Conservation (phyloP, 2,113 vertebrate species). For the Acanthochromis polyacanthus region DNA sequence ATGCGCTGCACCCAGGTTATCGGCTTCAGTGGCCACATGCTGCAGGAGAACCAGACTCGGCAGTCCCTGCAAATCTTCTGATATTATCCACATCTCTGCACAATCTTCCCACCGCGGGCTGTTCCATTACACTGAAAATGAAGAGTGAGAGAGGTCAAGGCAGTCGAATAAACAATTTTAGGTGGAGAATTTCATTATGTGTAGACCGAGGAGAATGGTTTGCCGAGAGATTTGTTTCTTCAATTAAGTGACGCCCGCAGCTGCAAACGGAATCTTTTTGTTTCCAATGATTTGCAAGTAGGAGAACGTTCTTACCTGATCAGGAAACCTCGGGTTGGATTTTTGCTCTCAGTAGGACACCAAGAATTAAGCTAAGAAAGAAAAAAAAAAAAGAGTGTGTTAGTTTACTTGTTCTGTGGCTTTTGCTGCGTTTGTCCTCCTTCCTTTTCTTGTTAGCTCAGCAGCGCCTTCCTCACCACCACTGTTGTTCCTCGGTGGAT, state of each 20-base stretch:
- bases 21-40: conserved; percentile 21
- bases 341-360: conserved; percentile 15
- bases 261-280: conserved; percentile 47
- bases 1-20: conserved; percentile 29
- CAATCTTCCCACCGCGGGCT: conserved; percentile 45
- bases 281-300: conserved; percentile 47
- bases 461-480: neutral
- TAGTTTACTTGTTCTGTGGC: neutral
- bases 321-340: conserved; percentile 28
- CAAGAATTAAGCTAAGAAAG: neutral
- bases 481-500: neutral
- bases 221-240: conserved; percentile 60
- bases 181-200: conserved; percentile 59
- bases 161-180: conserved; percentile 70
- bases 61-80: conserved; percentile 38
- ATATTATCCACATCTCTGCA: conserved; percentile 58
- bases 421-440: conserved; percentile 13
- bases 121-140: conserved; percentile 57
- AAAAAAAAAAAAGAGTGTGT: conserved; percentile 2
- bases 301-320: conserved; percentile 9
- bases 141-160: conserved; percentile 62
- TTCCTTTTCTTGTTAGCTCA: conserved; percentile 24
- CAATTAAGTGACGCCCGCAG: conserved; percentile 51
- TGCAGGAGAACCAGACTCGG: conserved; percentile 41
- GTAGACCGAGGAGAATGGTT: conserved; percentile 26